Evolutionary conservation across 2,888 invertebrate genomes (phyloP).

Genomic region (Meteorus colon): DNA sequence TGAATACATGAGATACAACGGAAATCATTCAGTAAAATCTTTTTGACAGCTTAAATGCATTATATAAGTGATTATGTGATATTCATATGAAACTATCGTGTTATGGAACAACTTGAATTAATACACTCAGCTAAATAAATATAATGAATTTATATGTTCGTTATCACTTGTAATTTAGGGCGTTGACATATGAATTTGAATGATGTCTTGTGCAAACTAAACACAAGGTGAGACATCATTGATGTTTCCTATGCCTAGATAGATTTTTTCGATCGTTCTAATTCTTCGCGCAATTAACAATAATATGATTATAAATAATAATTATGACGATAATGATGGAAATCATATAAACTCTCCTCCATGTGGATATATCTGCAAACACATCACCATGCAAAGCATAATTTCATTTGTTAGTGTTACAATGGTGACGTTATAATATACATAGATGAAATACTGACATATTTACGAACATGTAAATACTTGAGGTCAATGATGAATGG

Average conservation of each 20-base stretch:
- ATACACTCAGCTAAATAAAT: neutral
- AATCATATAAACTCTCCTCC: neutral
- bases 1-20: neutral
- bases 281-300: neutral
- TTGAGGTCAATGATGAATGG: neutral
- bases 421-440: slow-evolving; percentile 41
- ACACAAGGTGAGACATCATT: neutral
- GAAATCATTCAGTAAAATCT: neutral
- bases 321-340: neutral
- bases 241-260: neutral
- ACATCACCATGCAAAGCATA: slow-evolving; percentile 3
- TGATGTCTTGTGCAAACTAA: neutral
- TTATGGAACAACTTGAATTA: neutral
- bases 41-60: neutral
- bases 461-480: slow-evolving; percentile 51
- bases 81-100: neutral
- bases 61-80: slow-evolving; percentile 8
- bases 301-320: neutral
- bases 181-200: neutral
- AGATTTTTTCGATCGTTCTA: neutral
- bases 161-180: neutral
- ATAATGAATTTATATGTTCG: too few relatives aligned
- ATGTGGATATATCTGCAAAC: slow-evolving; percentile 23
- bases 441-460: slow-evolving; percentile 47
- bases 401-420: neutral